Percentiles rank a stretch among this genome's conserved stretches.
phyloP scores from a whole-genome alignment of 2,113 vertebrate genomes.

The Erythrolamprus reginae region DNA sequence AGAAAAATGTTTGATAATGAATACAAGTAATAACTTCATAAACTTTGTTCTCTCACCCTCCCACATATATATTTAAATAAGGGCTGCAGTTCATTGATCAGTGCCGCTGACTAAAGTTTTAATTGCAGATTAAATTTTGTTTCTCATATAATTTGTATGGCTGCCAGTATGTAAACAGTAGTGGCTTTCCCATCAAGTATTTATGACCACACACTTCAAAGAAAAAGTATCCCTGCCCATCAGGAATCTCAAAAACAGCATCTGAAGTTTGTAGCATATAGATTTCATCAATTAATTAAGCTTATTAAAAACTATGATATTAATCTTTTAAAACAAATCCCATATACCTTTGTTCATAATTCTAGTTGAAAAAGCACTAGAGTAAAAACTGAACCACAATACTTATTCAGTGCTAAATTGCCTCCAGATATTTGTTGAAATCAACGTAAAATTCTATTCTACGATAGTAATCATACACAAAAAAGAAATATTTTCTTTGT shows the following conservation, averaged over 20 bases:
- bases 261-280: not conserved
- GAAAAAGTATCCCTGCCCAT: not conserved
- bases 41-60: not conserved
- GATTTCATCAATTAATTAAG: slow-evolving; percentile 10
- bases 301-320: not conserved
- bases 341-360: not conserved
- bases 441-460: not conserved
- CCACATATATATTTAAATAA: not conserved
- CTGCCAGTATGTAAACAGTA: not conserved
- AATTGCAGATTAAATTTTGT: not conserved
- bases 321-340: not conserved
- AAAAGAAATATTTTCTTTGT: not conserved
- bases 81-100: not conserved
- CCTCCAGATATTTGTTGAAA: not conserved
- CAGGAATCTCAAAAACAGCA: not conserved
- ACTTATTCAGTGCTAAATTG: not conserved
- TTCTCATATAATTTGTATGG: not conserved
- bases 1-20: not conserved
- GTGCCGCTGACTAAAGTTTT: not conserved
- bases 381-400: not conserved
- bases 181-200: not conserved
- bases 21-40: not conserved
- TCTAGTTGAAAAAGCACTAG: not conserved
- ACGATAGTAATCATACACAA: not conserved
- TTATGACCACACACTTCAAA: not conserved